These are phyloP conservation scores for Hemithea aestivaria DNA, from an alignment of 2,888 invertebrate species.

Conservation along the genomic window DNA sequence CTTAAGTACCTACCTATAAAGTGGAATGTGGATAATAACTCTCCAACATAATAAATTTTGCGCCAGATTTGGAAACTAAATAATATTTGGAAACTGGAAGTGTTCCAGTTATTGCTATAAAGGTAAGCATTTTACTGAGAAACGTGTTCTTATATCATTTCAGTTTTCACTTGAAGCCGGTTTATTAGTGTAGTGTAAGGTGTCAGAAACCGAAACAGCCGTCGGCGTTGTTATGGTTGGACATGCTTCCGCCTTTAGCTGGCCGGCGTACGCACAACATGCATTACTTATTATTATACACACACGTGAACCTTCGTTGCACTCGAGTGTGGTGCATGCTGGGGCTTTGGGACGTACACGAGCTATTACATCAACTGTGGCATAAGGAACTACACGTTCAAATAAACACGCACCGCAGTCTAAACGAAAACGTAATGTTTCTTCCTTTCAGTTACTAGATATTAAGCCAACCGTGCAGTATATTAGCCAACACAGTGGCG, in stretches of 20 bases:
- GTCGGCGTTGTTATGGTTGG: conserved; percentile 66
- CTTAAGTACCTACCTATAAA: too few species aligned
- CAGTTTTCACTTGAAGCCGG: conserved; percentile 60
- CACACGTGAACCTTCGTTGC: conserved; percentile 20
- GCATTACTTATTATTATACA: conserved; percentile 1
- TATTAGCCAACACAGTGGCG: neutral
- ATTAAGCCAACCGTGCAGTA: conserved; percentile 3
- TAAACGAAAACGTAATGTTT: conserved; percentile 14
- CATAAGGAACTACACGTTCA: conserved; percentile 47
- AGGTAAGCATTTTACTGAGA: conserved; percentile 29
- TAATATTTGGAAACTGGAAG: conserved; percentile 1
- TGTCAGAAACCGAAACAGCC: conserved; percentile 61
- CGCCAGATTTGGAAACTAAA: neutral
- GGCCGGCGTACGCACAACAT: conserved; percentile 20
- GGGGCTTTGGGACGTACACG: neutral
- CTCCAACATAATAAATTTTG: too few species aligned
- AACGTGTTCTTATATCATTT: conserved; percentile 59
- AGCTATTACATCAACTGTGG: conserved; percentile 13
- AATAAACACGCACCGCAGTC: conserved; percentile 53
- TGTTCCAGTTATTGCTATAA: conserved; percentile 18
- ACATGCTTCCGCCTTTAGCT: conserved; percentile 61
- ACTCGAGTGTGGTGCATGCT: conserved; percentile 5
- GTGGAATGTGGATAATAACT: too few species aligned
- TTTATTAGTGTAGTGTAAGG: conserved; percentile 67
- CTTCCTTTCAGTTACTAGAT: conserved; percentile 4